A percentile compares a stretch with the other conserved stretches of the same genome.
Conservation (phyloP, 2,113 vertebrate species). For the Sakesphorus luctuosus region DNA sequence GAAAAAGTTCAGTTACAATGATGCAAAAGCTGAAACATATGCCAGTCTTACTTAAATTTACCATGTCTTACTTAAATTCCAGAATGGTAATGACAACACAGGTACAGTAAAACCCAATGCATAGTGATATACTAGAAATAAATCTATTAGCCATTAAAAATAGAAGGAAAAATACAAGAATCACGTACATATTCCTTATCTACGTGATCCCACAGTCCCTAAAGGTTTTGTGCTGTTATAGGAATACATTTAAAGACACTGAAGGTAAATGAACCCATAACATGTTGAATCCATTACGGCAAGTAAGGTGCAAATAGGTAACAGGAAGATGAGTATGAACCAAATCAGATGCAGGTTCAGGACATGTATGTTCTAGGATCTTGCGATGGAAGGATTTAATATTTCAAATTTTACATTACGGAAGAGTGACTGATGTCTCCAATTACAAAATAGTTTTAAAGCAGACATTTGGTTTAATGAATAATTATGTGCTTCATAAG, state of each 20-base stretch:
- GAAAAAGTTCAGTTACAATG: neutral
- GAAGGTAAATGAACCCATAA: slow-evolving; percentile 63
- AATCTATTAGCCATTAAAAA: slow-evolving; percentile 8
- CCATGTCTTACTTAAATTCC: neutral
- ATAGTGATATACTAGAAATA: neutral
- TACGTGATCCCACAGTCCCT: slow-evolving; percentile 32
- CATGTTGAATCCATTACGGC: neutral
- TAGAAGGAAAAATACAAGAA: slow-evolving; percentile 16
- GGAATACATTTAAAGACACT: slow-evolving; percentile 54
- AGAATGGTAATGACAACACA: neutral
- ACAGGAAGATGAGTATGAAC: neutral
- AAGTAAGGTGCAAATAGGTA: neutral
- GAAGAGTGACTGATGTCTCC: neutral
- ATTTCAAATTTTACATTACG: neutral
- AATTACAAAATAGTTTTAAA: slow-evolving; percentile 25
- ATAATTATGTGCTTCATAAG: neutral
- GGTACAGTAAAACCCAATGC: neutral
- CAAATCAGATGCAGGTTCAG: neutral
- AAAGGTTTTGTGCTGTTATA: slow-evolving; percentile 53
- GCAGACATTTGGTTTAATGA: neutral
- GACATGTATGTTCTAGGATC: neutral
- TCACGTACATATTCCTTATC: slow-evolving; percentile 14
- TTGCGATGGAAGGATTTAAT: neutral
- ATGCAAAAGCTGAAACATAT: neutral
- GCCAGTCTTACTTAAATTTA: neutral